phyloP scores from a whole-genome alignment of 2,888 invertebrate genomes.

The Cheilosia vulpina region DNA sequence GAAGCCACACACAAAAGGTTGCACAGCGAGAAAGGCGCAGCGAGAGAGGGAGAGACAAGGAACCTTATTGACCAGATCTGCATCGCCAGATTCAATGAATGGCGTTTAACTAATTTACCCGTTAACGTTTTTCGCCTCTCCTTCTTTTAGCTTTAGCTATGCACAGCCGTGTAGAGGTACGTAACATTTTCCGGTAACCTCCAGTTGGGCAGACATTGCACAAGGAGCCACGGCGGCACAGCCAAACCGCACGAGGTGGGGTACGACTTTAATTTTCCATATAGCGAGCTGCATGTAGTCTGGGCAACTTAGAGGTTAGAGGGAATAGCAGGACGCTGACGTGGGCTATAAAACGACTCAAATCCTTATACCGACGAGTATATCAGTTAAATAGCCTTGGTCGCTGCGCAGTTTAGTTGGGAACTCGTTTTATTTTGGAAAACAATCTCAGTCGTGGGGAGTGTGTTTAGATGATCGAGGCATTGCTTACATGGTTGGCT shows the following conservation, averaged over 20 bases:
- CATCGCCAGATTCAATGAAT: conserved; percentile 45
- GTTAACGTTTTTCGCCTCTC: conserved; percentile 51
- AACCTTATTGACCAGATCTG: conserved; percentile 17
- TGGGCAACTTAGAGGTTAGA: background rate
- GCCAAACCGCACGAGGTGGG: background rate
- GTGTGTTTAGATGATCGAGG: conserved; percentile 18
- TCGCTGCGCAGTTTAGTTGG: background rate
- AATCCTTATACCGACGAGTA: conserved; percentile 8
- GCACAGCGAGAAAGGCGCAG: background rate
- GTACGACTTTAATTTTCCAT: conserved; percentile 45
- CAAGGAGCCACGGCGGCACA: background rate
- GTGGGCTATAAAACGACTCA: background rate
- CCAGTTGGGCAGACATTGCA: conserved; percentile 8
- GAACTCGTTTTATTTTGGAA: conserved; percentile 27
- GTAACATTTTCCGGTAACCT: conserved; percentile 33
- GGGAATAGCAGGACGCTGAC: background rate
- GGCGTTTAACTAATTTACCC: conserved; percentile 72
- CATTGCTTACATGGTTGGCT: conserved; percentile 33
- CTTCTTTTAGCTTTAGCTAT: background rate
- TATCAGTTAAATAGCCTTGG: conserved; percentile 15
- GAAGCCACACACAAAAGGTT: conserved; percentile 1
- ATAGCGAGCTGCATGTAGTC: conserved; percentile 19
- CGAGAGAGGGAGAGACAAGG: background rate
- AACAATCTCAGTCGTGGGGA: conserved; percentile 16
- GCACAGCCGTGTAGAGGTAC: background rate